These are phyloP conservation scores for Edolisoma coerulescens DNA, from an alignment of 2,113 vertebrate species.

Conservation along the genomic window DNA sequence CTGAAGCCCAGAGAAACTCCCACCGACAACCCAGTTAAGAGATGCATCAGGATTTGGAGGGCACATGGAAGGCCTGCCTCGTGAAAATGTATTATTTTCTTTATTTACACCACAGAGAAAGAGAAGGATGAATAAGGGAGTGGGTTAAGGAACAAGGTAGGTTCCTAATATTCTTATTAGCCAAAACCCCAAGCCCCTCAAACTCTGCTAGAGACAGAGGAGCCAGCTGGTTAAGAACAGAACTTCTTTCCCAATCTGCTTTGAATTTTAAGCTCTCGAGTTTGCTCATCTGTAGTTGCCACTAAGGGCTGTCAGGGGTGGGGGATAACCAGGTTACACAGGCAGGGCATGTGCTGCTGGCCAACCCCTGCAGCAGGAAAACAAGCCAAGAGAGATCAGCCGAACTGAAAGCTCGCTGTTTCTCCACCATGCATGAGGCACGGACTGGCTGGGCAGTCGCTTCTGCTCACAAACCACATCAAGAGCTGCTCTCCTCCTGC, in stretches of 20 bases:
- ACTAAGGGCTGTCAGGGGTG: not conserved
- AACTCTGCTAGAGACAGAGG: not conserved
- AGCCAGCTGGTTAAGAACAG: not conserved
- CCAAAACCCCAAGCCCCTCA: not conserved
- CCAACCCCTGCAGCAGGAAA: not conserved
- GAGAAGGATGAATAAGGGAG: not conserved
- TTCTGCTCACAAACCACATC: not conserved
- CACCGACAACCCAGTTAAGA: not conserved
- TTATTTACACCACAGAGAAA: not conserved
- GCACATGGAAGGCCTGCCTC: not conserved
- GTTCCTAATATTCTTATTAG: not conserved
- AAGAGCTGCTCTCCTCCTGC: not conserved
- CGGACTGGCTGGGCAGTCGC: not conserved
- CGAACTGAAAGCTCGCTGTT: not conserved
- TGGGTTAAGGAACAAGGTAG: constrained; percentile 31
- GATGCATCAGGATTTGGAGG: not conserved
- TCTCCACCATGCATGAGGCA: not conserved
- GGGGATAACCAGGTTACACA: not conserved
- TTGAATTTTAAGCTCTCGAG: not conserved
- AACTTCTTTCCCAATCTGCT: not conserved
- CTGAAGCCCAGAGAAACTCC: not conserved
- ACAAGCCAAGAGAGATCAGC: not conserved
- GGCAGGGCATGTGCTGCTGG: not conserved
- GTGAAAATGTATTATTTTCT: constrained; percentile 14
- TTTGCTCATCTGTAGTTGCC: not conserved